Conservation (phyloP, 2,888 invertebrate genomes). For the Torymus texanus region DNA sequence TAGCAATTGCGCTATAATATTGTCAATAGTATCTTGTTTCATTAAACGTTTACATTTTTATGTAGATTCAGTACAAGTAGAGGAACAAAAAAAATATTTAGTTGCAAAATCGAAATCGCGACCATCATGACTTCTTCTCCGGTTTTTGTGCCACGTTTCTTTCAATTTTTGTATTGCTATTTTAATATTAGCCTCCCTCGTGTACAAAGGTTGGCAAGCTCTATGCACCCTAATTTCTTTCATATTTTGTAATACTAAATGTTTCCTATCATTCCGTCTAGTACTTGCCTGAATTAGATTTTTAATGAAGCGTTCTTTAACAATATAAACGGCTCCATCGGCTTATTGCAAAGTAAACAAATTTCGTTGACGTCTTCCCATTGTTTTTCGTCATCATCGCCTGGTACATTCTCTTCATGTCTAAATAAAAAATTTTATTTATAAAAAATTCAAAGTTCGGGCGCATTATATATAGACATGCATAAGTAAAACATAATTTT, state of each 20-base stretch:
- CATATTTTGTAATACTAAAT: conserved; percentile 18
- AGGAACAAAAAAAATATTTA: background rate
- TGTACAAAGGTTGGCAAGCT: conserved; percentile 31
- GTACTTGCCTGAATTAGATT: too few species aligned
- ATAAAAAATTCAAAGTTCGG: background rate
- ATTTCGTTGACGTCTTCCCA: background rate
- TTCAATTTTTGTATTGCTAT: conserved; percentile 6
- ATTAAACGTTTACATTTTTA: conserved; percentile 8
- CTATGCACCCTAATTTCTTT: conserved; percentile 24
- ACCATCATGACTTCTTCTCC: background rate
- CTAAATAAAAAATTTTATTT: background rate
- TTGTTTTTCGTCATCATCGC: background rate
- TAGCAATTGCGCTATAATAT: conserved; percentile 38
- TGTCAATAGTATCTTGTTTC: conserved; percentile 29
- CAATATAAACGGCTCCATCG: background rate
- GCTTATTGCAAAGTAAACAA: background rate
- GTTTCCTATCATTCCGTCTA: conserved; percentile 35
- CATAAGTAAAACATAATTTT: too few species aligned
- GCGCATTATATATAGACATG: too few species aligned
- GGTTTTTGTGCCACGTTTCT: background rate
- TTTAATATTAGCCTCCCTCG: conserved; percentile 45
- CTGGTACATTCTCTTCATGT: background rate
- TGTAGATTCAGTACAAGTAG: background rate
- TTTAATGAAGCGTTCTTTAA: background rate
- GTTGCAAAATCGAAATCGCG: background rate